Conservation (phyloP, 2,888 invertebrate species). For the Synanthedon myopaeformis region DNA sequence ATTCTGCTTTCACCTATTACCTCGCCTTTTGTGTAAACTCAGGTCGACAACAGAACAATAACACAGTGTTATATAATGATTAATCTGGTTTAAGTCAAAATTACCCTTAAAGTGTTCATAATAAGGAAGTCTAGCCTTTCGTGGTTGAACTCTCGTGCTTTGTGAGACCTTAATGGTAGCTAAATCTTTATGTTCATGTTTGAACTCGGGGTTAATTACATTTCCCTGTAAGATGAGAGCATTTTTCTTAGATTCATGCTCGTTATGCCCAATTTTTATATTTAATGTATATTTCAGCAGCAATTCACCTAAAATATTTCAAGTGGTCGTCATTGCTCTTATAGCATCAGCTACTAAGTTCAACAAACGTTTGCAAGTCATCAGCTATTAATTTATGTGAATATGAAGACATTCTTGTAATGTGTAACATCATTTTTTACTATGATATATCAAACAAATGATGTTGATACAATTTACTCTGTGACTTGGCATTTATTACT, state of each 20-base stretch:
- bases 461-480: conserved; percentile 4
- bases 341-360: background rate
- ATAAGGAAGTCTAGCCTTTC: conserved; percentile 15
- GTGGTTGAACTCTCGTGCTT: conserved; percentile 23
- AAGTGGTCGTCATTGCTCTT: background rate
- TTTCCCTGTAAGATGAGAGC: conserved; percentile 13
- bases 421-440: background rate
- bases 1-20: conserved; percentile 62
- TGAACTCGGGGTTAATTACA: conserved; percentile 35
- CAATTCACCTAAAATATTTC: background rate
- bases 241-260: conserved; percentile 6
- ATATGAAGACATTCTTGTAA: background rate
- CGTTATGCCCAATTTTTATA: conserved; percentile 3
- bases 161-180: conserved; percentile 20
- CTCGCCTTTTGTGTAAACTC: conserved; percentile 38
- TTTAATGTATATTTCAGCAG: background rate
- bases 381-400: background rate
- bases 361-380: background rate
- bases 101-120: conserved; percentile 22
- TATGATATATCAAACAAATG: conserved; percentile 4
- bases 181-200: conserved; percentile 9
- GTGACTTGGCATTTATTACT: conserved; percentile 9
- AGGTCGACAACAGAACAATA: conserved; percentile 23
- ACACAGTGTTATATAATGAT: conserved; percentile 29
- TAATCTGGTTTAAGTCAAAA: conserved; percentile 16